phyloP scores from a whole-genome alignment of 2,888 invertebrate genomes.

The Syritta pipiens region DNA sequence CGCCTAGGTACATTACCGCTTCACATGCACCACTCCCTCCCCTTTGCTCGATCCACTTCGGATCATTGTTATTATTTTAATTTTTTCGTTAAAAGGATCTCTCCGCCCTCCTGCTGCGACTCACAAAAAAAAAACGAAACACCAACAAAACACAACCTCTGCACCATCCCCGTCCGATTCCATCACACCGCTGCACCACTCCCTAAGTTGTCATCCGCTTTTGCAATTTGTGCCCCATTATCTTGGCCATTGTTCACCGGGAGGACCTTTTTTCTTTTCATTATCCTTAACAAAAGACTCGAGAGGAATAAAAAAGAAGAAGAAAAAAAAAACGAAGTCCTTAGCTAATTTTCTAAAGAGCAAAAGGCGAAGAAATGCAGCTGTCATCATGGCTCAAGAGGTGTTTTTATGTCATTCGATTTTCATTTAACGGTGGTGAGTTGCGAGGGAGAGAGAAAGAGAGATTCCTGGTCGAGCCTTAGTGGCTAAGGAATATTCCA shows the following conservation, averaged over 20 bases:
- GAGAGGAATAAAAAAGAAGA: neutral
- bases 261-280: conserved; percentile 56
- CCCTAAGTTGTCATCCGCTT: conserved; percentile 49
- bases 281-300: conserved; percentile 40
- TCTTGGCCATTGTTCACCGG: conserved; percentile 53
- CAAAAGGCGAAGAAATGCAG: conserved; percentile 55
- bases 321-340: neutral
- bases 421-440: conserved; percentile 57
- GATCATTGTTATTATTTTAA: conserved; percentile 64
- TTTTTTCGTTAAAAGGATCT: conserved; percentile 63
- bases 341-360: conserved; percentile 57
- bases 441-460: too few species aligned
- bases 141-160: neutral
- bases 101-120: conserved; percentile 54
- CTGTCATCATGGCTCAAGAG: conserved; percentile 67
- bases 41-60: conserved; percentile 30
- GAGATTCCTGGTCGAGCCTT: conserved; percentile 27
- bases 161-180: neutral
- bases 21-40: conserved; percentile 33
- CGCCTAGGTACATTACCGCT: too few species aligned
- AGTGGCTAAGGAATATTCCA: conserved; percentile 27
- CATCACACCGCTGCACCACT: conserved; percentile 20
- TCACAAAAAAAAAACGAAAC: conserved; percentile 28
- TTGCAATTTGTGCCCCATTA: conserved; percentile 67
- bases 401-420: conserved; percentile 65